phyloP scores from a whole-genome alignment of 2,888 invertebrate species.

The Drosophila tanythrix region DNA sequence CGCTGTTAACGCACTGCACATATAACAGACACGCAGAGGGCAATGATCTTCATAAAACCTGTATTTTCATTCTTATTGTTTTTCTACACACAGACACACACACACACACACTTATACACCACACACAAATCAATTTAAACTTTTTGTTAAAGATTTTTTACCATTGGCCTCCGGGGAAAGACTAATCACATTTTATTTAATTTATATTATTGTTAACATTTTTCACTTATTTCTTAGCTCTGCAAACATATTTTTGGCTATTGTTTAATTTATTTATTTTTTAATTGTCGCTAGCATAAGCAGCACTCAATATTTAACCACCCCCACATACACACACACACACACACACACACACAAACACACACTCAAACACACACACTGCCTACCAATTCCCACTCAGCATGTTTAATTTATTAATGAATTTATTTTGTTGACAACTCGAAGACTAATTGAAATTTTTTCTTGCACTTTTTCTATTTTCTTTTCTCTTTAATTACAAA shows the following conservation, averaged over 20 bases:
- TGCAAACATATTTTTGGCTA: conserved; percentile 57
- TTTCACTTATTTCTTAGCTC: conserved; percentile 40
- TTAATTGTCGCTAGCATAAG: conserved; percentile 60
- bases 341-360: conserved; percentile 28
- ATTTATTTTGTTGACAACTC: conserved; percentile 66
- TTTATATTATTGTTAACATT: conserved; percentile 41
- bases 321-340: background rate
- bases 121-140: conserved; percentile 26
- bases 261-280: conserved; percentile 35
- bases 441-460: conserved; percentile 77
- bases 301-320: conserved; percentile 44
- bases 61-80: conserved; percentile 45
- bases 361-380: conserved; percentile 16
- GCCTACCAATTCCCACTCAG: conserved; percentile 28
- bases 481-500: conserved; percentile 70
- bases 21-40: conserved; percentile 15
- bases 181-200: conserved; percentile 84
- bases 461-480: conserved; percentile 79
- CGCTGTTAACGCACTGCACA: conserved; percentile 47
- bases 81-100: conserved; percentile 44
- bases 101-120: conserved; percentile 25
- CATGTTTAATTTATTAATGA: conserved; percentile 69
- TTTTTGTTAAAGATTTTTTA: conserved; percentile 53
- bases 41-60: conserved; percentile 21
- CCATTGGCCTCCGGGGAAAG: conserved; percentile 85